These are phyloP conservation scores for Parauchenoglanis ngamensis DNA, from an alignment of 2,797 vertebrate species.

Conservation along the genomic window DNA sequence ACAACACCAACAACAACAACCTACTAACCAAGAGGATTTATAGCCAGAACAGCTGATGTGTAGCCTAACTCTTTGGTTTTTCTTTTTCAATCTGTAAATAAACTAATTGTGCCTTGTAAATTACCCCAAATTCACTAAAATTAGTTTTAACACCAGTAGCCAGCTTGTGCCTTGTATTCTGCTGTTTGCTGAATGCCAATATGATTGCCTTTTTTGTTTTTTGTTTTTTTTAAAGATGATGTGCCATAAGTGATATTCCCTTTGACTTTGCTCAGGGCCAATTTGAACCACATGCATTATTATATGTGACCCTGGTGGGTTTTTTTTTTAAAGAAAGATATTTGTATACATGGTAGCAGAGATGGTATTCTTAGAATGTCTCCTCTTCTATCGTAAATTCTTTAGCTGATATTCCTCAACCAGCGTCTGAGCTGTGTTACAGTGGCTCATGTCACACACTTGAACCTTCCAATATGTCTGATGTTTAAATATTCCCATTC, in stretches of 20 bases:
- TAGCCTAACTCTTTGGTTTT: conserved; percentile 74
- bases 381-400: background rate
- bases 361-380: conserved; percentile 57
- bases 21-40: conserved; percentile 86
- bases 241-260: conserved; percentile 64
- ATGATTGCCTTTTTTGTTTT: conserved; percentile 69
- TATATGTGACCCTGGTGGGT: conserved; percentile 68
- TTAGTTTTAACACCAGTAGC: conserved; percentile 77
- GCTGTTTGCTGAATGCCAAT: conserved; percentile 82
- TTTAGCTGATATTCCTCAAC: conserved; percentile 58
- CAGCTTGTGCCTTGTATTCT: conserved; percentile 84
- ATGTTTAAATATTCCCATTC: conserved; percentile 8
- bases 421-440: conserved; percentile 66
- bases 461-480: background rate
- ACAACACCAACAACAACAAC: conserved; percentile 65
- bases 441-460: conserved; percentile 56
- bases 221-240: conserved; percentile 26
- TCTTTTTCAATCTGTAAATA: conserved; percentile 80
- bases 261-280: conserved; percentile 71
- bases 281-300: conserved; percentile 65
- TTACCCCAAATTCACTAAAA: conserved; percentile 80
- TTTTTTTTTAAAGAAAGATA: conserved; percentile 41
- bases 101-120: conserved; percentile 92
- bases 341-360: conserved; percentile 61
- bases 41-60: conserved; percentile 70